Evolutionary conservation across 2,797 vertebrate species (phyloP), one percentile per base, ranked within the genome.

Genomic region (Eurystomus glaucurus): DNA sequence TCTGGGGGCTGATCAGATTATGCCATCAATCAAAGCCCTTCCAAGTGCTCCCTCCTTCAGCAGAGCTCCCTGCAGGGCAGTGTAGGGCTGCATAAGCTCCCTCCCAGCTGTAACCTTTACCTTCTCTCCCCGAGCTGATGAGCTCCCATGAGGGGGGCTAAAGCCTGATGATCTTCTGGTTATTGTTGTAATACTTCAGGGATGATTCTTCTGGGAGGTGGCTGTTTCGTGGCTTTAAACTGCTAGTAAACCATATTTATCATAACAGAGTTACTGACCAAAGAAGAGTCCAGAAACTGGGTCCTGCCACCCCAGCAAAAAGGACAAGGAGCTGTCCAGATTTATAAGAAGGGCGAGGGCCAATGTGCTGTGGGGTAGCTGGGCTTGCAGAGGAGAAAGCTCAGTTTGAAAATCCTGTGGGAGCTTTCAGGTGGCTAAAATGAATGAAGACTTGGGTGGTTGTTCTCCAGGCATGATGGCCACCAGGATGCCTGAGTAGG

Each of bases 381-480:
- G 46, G 52, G 19, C 8, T 50, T 21, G 7, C 33, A 54, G 33
- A 80, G 69, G 15, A 54, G 61, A 58, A 85, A 58, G 9, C 39
- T 65, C 7, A 0, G 6, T 29, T 74, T 51, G n/a, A 78, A 85
- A 84, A 66, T 25, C 48, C 37, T 0, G 0, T 6, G 25, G 11
- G 21, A 91, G 9, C 20, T 70, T 75, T 39, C 43, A 60, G 21
- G 46, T 0, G 21, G 48, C 57, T 78, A 35, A 82, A 5, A 6
- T 13, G 7, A 60, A 71, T 4, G 35, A 55, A 39, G 28, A 18
- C 2, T 35, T 4, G 4, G 4, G 18, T 14, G 11, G 20, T 2
- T 48, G 39, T 19, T 23, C n/a, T 45, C 9, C 4, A 45, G 77
- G 28, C 1, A 0, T 1, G 31, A 81, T 0, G 0, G 46, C 39